These are phyloP conservation scores for Grus americana DNA, from an alignment of 2,113 vertebrate genomes.

Conservation along the genomic window DNA sequence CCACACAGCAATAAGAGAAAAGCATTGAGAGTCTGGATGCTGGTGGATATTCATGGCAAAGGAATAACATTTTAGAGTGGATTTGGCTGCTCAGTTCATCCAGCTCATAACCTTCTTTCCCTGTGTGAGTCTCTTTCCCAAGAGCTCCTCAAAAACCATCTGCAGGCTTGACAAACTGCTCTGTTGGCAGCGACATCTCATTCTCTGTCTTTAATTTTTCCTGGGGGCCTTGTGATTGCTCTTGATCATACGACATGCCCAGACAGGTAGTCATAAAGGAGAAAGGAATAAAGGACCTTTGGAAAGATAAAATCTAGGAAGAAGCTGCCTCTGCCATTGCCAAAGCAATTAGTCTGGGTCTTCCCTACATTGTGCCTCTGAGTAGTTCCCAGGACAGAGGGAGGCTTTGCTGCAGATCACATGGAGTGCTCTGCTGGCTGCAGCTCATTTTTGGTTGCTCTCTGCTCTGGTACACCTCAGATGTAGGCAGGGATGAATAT, in stretches of 20 bases:
- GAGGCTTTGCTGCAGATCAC: not conserved
- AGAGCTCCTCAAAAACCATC: constrained; percentile 1
- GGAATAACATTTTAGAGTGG: not conserved
- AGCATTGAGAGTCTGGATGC: not conserved
- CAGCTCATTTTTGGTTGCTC: not conserved
- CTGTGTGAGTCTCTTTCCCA: not conserved
- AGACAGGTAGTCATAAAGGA: not conserved
- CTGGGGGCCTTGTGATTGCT: not conserved
- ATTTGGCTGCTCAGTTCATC: not conserved
- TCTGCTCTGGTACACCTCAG: not conserved
- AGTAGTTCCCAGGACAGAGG: not conserved
- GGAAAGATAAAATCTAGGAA: not conserved
- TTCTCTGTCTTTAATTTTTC: constrained; percentile 20
- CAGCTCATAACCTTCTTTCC: not conserved
- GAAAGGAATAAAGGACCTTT: not conserved
- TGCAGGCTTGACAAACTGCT: constrained; percentile 13
- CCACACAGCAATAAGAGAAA: not conserved
- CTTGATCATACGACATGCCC: not conserved
- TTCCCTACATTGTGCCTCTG: not conserved
- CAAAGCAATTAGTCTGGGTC: not conserved
- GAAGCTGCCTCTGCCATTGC: not conserved
- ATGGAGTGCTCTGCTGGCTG: not conserved
- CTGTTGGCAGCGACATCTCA: not conserved
- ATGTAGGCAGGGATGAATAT: not conserved
- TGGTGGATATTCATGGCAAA: not conserved